Conservation (phyloP, 1,140 invertebrate genomes). For the Portunus trituberculatus region DNA sequence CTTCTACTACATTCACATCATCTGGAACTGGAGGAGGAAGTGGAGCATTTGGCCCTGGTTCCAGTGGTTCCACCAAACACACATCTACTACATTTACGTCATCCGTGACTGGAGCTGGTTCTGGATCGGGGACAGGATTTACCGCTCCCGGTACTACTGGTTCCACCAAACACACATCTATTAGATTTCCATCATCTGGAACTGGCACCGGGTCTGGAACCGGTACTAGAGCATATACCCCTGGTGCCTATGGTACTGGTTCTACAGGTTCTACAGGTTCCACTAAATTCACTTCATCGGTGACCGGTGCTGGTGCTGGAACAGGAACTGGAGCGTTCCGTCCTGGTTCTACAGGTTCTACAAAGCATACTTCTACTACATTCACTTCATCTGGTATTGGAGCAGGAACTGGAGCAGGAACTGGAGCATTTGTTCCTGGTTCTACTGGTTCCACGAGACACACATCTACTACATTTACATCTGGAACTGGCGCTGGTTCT, state of each 20-base stretch:
- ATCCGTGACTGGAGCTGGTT: not conserved
- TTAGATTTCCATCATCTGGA: not conserved
- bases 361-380: not conserved
- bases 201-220: conserved; percentile 6
- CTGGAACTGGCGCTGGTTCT: not conserved
- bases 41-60: too few species aligned
- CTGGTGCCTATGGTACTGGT: not conserved
- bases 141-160: not conserved
- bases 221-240: not conserved
- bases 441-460: not conserved
- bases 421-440: not conserved
- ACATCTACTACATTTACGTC: not conserved
- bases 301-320: not conserved
- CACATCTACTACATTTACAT: not conserved
- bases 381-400: conserved; percentile 6
- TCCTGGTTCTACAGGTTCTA: not conserved
- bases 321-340: not conserved
- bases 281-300: not conserved
- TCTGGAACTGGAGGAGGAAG: too few species aligned
- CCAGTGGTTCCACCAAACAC: too few species aligned
- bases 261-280: too few species aligned
- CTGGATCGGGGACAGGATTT: too few species aligned
- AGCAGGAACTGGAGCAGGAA: not conserved
- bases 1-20: not conserved
- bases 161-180: not conserved